Conservation (phyloP, 2,797 vertebrate species). For the Acipenser transmontanus region DNA sequence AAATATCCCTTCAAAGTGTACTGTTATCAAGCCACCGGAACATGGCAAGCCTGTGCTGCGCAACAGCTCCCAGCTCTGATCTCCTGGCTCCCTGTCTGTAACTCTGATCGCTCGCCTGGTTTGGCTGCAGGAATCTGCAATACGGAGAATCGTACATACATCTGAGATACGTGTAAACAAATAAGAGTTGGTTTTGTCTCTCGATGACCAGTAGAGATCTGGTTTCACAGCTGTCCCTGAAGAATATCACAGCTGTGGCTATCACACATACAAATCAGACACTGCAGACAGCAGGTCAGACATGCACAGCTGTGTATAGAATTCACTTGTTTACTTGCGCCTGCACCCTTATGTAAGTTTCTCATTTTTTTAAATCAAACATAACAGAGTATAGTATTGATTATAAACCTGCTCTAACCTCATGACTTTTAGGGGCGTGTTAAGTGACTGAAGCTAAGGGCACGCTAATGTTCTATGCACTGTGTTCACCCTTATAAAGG, state of each 20-base stretch:
- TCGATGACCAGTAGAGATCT: neutral
- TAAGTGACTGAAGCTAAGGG: no score
- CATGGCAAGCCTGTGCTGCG: no score
- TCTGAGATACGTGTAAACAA: conserved; percentile 10
- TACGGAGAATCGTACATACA: conserved; percentile 3
- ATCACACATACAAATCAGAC: conserved; percentile 7
- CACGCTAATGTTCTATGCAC: no score
- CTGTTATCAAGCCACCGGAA: no score
- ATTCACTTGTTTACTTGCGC: no score
- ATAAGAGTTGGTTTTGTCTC: neutral
- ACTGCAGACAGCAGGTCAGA: conserved; percentile 3
- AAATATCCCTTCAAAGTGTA: no score
- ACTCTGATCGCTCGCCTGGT: neutral
- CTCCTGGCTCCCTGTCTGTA: neutral
- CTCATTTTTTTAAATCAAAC: no score
- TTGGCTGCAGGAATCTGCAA: neutral
- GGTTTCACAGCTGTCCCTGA: conserved; percentile 11
- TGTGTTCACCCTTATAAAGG: no score
- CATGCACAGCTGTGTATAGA: neutral
- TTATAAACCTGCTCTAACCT: no score
- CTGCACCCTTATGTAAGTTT: no score
- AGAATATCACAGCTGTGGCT: conserved; percentile 14
- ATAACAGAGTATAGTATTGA: no score
- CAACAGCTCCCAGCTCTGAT: conserved; percentile 21
- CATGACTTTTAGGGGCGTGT: no score